A percentile compares a stretch with the other conserved stretches of the same genome.
Conservation (phyloP, 2,888 invertebrate species). For the Lamellibrachia satsuma region DNA sequence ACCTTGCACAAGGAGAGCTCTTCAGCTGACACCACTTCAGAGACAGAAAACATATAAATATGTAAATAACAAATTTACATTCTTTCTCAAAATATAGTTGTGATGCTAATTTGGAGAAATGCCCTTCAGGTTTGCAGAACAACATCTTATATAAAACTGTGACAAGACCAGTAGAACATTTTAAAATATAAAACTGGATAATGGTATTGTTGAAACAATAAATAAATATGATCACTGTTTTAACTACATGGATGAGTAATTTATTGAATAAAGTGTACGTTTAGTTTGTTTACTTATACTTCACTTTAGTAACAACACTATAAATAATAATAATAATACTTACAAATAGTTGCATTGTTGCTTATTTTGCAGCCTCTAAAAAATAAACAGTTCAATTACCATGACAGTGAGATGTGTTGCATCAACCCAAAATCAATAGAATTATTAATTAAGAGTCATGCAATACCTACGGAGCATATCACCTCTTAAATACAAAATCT, state of each 20-base stretch:
- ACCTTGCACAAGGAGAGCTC: slow-evolving; percentile 59
- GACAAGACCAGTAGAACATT: background rate
- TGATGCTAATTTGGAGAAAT: background rate
- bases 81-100: background rate
- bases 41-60: slow-evolving; percentile 32
- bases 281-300: background rate
- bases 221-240: background rate
- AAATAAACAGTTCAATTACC: background rate
- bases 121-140: background rate
- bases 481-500: background rate
- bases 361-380: slow-evolving; percentile 36
- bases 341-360: slow-evolving; percentile 39
- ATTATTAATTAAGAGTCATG: background rate
- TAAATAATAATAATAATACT: slow-evolving; percentile 25
- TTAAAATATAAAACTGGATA: background rate
- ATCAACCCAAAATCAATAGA: slow-evolving; percentile 1
- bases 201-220: slow-evolving; percentile 5
- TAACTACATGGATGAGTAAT: background rate
- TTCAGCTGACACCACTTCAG: slow-evolving; percentile 55
- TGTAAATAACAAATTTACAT: background rate
- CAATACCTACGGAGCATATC: background rate
- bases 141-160: background rate
- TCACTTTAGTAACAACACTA: background rate
- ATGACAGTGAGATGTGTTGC: background rate
- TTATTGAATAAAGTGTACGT: background rate